Conservation (phyloP, 2,888 invertebrate species). For the Pollenia angustigena region DNA sequence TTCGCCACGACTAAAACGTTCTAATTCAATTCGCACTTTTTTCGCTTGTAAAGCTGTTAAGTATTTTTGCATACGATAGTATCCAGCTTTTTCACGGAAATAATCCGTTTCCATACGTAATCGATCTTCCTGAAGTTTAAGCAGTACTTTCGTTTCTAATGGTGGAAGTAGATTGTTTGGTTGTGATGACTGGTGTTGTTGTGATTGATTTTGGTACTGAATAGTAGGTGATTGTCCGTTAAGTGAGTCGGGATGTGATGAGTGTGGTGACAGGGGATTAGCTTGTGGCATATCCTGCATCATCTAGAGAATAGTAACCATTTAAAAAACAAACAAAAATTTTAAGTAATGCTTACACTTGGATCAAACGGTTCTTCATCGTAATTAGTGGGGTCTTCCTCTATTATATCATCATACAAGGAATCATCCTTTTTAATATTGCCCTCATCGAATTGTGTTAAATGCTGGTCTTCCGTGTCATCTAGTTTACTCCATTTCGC, state of each 20-base stretch:
- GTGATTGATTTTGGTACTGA: conserved; percentile 53
- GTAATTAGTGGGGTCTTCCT: conserved; percentile 73
- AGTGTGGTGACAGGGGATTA: conserved; percentile 75
- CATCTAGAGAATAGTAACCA: conserved; percentile 40
- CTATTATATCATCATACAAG: conserved; percentile 76
- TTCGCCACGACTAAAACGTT: conserved; percentile 67
- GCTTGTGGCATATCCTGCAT: conserved; percentile 70
- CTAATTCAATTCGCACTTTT: conserved; percentile 75
- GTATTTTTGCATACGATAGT: conserved; percentile 80
- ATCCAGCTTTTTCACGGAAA: conserved; percentile 79
- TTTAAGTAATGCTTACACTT: conserved; percentile 62
- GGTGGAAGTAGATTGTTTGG: conserved; percentile 58
- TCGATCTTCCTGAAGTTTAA: conserved; percentile 76
- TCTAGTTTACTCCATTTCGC: conserved; percentile 73
- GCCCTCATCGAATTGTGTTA: conserved; percentile 63
- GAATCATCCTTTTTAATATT: conserved; percentile 75
- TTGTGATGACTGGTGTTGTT: conserved; percentile 33
- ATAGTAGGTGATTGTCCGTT: conserved; percentile 28
- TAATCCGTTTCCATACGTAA: conserved; percentile 79
- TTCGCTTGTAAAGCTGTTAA: conserved; percentile 79
- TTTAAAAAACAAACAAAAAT: conserved; percentile 1
- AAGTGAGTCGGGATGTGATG: conserved; percentile 69
- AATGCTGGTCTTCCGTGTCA: conserved; percentile 62
- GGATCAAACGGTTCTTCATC: conserved; percentile 75
- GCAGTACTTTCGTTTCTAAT: conserved; percentile 68